Conservation (phyloP, 1,140 invertebrate species). For the Drosophila pruinosa region DNA sequence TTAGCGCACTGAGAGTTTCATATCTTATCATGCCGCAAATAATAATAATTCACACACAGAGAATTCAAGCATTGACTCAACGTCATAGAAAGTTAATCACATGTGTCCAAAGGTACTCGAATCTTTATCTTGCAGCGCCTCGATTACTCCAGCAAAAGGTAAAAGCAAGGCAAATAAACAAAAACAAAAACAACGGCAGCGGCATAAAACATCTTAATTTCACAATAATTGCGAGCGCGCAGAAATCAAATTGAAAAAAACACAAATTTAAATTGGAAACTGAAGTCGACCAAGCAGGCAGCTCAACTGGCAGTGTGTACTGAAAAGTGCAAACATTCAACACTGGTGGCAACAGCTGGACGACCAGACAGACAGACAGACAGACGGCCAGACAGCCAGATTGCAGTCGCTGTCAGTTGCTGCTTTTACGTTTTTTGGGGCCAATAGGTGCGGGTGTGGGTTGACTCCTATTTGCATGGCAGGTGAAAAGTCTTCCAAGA, state of each 20-base stretch:
- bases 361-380: constrained; percentile 33
- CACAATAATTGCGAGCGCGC: constrained; percentile 69
- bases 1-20: constrained; percentile 54
- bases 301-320: constrained; percentile 16
- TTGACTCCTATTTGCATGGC: constrained; percentile 63
- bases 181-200: constrained; percentile 12
- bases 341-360: constrained; percentile 71
- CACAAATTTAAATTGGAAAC: constrained; percentile 36
- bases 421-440: neutral
- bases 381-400: constrained; percentile 34
- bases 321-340: constrained; percentile 77
- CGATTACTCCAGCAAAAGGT: constrained; percentile 11
- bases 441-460: constrained; percentile 22
- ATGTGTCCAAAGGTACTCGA: constrained; percentile 20
- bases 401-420: constrained; percentile 28
- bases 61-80: constrained; percentile 24
- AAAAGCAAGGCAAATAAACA: neutral
- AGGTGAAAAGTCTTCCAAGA: constrained; percentile 70
- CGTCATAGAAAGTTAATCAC: constrained; percentile 61
- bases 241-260: constrained; percentile 65
- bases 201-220: constrained; percentile 70
- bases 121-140: constrained; percentile 40
- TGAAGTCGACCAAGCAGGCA: constrained; percentile 31
- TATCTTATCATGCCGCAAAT: constrained; percentile 61
- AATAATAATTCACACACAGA: constrained; percentile 59